Evolutionary conservation across 1,140 invertebrate species (phyloP).

Genomic region (Centruroides vittatus): DNA sequence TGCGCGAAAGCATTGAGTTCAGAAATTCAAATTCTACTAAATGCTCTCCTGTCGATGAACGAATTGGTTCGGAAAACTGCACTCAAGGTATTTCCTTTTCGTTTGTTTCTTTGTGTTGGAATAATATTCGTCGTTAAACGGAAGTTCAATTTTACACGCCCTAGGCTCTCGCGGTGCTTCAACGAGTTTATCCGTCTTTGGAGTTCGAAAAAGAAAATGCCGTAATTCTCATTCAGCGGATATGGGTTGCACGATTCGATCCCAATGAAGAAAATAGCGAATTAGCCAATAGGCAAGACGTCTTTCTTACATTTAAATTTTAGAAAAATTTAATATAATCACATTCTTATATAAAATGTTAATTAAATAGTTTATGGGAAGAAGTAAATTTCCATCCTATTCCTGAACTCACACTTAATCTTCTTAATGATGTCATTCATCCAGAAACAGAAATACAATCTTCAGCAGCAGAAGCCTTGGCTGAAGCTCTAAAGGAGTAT

Average conservation of each 20-base stretch:
- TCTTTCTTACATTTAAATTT: too few species aligned
- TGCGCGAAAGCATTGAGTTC: not conserved
- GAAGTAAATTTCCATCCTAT: conserved; percentile 37
- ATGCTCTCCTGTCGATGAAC: too few species aligned
- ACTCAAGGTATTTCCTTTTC: not conserved
- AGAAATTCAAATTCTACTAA: too few species aligned
- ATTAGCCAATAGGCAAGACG: conserved; percentile 26
- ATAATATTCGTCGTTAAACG: too few species aligned
- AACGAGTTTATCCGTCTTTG: conserved; percentile 44
- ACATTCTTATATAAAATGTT: too few species aligned
- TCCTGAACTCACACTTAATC: conserved; percentile 32
- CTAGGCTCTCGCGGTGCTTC: conserved; percentile 48
- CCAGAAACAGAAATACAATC: conserved; percentile 59
- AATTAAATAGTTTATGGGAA: conserved; percentile 41
- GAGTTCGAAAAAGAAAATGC: conserved; percentile 39
- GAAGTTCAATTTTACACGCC: not conserved
- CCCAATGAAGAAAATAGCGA: conserved; percentile 19
- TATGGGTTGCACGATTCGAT: conserved; percentile 67
- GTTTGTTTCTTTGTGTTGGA: conserved; percentile 21
- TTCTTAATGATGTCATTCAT: conserved; percentile 64
- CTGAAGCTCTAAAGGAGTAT: conserved; percentile 45
- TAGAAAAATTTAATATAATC: too few species aligned
- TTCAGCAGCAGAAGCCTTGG: conserved; percentile 57
- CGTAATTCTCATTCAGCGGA: conserved; percentile 45
- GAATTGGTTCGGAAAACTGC: too few species aligned